Conservation (phyloP, 2,113 vertebrate species). For the Gymnobelideus leadbeateri region DNA sequence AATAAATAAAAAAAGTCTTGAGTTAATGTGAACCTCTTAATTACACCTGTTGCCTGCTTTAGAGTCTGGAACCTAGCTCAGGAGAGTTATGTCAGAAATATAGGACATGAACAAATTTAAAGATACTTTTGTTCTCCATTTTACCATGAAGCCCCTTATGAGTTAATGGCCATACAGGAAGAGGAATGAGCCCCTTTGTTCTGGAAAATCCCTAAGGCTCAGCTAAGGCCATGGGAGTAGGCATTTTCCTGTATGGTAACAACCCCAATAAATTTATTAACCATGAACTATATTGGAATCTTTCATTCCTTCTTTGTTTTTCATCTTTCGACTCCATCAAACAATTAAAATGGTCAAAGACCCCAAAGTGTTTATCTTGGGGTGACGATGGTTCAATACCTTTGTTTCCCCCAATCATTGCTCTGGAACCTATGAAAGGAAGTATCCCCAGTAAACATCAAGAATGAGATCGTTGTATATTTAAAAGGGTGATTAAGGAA, state of each 20-base stretch:
- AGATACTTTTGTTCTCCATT: neutral
- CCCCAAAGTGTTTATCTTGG: neutral
- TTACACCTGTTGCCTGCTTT: neutral
- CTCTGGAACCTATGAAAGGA: neutral
- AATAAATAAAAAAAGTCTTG: neutral
- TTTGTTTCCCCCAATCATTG: neutral
- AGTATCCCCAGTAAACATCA: neutral
- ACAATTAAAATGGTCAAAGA: neutral
- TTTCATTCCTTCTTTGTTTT: neutral
- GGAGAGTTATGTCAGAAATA: neutral
- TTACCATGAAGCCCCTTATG: neutral
- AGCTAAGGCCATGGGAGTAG: neutral
- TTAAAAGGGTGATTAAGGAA: neutral
- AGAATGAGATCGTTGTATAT: neutral
- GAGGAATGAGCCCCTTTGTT: neutral
- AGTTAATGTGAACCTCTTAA: neutral
- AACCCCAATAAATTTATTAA: neutral
- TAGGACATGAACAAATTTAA: neutral
- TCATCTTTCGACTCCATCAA: neutral
- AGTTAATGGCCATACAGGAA: neutral
- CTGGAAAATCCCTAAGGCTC: neutral
- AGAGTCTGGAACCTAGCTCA: neutral
- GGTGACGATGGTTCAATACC: neutral
- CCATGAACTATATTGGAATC: neutral
- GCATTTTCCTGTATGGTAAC: neutral